Base-by-base conservation (phyloP, 2,888 invertebrate genomes). In the Minunthozetes semirufus region DNA sequence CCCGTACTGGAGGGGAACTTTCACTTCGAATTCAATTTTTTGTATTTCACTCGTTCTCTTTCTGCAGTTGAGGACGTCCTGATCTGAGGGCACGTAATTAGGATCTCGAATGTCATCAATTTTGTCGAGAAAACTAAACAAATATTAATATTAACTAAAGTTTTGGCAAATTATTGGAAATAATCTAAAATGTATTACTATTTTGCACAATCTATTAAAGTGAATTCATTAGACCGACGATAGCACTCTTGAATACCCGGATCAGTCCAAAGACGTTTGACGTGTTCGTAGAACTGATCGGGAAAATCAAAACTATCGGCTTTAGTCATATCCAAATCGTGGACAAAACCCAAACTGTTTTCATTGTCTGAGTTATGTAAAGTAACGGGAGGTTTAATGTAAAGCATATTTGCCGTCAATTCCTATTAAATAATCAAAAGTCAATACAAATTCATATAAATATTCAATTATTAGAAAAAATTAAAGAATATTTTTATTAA, bases 151-250 rank as follows among this genome's bases (percentile, higher is more conserved):
- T 53, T 22, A 6, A n/a, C 4, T 66, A 19, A 17, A 66, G 4
- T 33, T 29, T 33, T 38, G 29, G 8, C 29, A 56, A 63, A 75
- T 4, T 75, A 38, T 27, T 15, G 4, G 8, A 38, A 59, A 17
- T 61, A 38, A 29, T 1, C 19, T n/a, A 15, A 15, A 19, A 25
- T 13, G 19, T 87, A 89, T 88, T 85, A 92, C 92, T 91, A 90
- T 86, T 90, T 89, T 11, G 91, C 89, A 81, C 90, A 90, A 80
- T 92, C 92, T 61, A 91, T 88, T 1, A 92, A 84, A 80, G 91
- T 90, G 80, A 89, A 91, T 82, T 91, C 90, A 81, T 89, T 89
- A 0, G 90, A 89, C 80, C 90, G 84, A 78, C 84, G 84, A 80
- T 87, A 90, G 78, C 89, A 88, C 79, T 88, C 86, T 80, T 88